Base-by-base conservation (phyloP, 2,113 vertebrate species). In the Andinoacara biseriatus region DNA sequence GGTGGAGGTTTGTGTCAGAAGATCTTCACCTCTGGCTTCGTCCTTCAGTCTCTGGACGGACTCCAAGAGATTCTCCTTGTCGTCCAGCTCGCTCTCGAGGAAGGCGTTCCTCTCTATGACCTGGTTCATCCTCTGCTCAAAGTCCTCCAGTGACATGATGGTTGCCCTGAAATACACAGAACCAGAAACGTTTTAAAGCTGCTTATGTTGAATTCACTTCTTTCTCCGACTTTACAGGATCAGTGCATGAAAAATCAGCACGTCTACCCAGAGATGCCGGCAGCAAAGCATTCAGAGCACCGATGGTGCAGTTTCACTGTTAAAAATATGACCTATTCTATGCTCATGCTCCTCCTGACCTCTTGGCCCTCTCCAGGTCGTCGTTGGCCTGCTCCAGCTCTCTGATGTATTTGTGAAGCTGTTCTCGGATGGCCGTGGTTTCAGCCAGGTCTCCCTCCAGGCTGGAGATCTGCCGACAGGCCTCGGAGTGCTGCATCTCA, bases 71-170 rank as follows among this genome's bases (percentile, higher is more conserved):
- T 96, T 97, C 93, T 99, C 98, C 56, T 99, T 99, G 92, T 99
- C 98, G 2, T 99, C 98, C 63, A 99, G 95, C 69, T 99, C 98
- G 24, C 97, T 98, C 94, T 99, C 98, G 85, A 99, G 94, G 90
- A 99, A 98, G 74, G 98, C 98, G 38, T 99, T 99, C 87, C 97
- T 96, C 93, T 99, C 98, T 8, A 99, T 99, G 33, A 97, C 97
- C 63, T 99, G 97, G 93, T 99, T 99, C 95, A 99, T 95, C 81
- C 97, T 95, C 88, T 97, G 97, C 81, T 99, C 98, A 87, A 99
- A 99, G 85, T 99, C 98, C 87, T 99, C 98, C 90, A 99, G 94
- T 0, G 98, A 98, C 97, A 98, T 98, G 89, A 99, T 99, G 17
- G 98, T 98, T 15, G 97, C 97, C 83, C 98, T 99, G 82, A 69